Conservation (phyloP, 2,888 invertebrate species). For the Eubasilissa splendida region DNA sequence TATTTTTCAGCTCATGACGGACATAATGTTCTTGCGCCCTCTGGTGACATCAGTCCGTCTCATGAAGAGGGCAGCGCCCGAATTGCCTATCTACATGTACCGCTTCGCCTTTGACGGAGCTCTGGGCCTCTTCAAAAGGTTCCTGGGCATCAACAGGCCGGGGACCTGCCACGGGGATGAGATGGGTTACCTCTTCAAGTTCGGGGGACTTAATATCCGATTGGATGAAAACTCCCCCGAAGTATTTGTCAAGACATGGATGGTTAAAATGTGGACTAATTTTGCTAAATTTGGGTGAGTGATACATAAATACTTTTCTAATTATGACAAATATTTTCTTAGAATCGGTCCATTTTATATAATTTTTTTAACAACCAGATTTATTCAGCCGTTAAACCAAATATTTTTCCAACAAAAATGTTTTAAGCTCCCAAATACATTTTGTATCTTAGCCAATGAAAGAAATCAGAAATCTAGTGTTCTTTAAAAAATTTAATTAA, state of each 20-base stretch:
- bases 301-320: too few species aligned
- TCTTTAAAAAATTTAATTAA: too few species aligned
- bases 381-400: too few species aligned
- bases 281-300: conserved; percentile 77
- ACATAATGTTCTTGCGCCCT: conserved; percentile 76
- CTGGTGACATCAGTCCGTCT: conserved; percentile 71
- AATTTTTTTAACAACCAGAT: too few species aligned
- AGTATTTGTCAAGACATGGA: conserved; percentile 72
- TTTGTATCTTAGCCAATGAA: too few species aligned
- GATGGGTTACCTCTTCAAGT: conserved; percentile 77
- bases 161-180: conserved; percentile 78
- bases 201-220: conserved; percentile 75
- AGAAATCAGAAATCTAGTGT: too few species aligned
- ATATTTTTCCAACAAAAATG: too few species aligned
- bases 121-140: conserved; percentile 75
- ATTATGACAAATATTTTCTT: too few species aligned
- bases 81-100: conserved; percentile 74
- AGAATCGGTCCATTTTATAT: too few species aligned
- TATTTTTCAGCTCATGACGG: conserved; percentile 72
- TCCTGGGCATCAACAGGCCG: conserved; percentile 74
- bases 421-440: too few species aligned
- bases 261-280: conserved; percentile 78
- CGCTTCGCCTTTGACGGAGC: conserved; percentile 77
- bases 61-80: conserved; percentile 65
- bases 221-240: conserved; percentile 75